Conservation (phyloP, 2,888 invertebrate genomes). For the Acanthosoma haemorrhoidale region DNA sequence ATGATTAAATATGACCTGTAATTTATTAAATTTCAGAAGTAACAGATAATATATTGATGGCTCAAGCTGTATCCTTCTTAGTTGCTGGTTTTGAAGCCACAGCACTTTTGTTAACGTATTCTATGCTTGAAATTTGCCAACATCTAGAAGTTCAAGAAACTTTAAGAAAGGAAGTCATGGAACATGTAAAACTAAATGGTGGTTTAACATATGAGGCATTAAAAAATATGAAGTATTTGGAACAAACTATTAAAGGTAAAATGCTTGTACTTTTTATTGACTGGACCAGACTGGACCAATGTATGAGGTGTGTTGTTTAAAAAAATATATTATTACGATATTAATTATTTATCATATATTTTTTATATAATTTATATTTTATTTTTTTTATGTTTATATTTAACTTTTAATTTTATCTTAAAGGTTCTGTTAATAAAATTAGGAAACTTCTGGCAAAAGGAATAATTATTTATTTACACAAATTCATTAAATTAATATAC, state of each 20-base stretch:
- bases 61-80: constrained; percentile 55
- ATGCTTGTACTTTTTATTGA: no score
- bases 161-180: constrained; percentile 50
- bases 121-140: constrained; percentile 52
- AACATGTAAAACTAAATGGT: constrained; percentile 47
- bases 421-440: no score
- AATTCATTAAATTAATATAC: no score
- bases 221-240: constrained; percentile 53
- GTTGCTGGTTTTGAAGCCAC: constrained; percentile 60
- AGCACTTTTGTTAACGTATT: constrained; percentile 55
- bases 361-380: no score
- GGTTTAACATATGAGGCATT: constrained; percentile 53
- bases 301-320: no score
- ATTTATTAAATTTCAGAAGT: constrained; percentile 43
- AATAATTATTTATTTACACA: no score
- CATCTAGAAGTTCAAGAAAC: constrained; percentile 52
- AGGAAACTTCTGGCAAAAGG: no score
- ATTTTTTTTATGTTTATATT: no score
- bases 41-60: constrained; percentile 50
- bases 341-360: no score
- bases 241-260: constrained; percentile 53
- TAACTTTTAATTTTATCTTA: no score
- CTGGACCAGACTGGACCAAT: no score
- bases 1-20: neutral
- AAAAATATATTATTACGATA: no score